Evolutionary conservation across 2,113 vertebrate genomes (phyloP).

Genomic region (Dicaeum eximium): DNA sequence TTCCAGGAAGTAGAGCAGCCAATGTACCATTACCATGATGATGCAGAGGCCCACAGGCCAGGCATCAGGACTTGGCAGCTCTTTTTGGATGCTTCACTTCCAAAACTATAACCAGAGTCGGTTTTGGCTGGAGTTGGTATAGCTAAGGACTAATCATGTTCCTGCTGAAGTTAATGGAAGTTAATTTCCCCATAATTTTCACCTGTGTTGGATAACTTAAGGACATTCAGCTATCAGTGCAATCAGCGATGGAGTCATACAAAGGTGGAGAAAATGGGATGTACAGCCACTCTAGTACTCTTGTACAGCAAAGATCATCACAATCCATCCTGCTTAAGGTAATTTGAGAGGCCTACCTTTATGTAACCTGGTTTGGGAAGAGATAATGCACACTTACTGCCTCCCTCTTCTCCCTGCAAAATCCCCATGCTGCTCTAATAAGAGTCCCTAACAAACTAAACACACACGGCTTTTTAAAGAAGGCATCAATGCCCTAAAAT

Average conservation of each 20-base stretch:
- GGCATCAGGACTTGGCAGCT: neutral
- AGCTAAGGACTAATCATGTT: neutral
- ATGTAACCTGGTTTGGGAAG: neutral
- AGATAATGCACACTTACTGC: neutral
- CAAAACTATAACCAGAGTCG: neutral
- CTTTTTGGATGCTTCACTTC: neutral
- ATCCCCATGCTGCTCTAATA: neutral
- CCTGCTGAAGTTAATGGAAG: neutral
- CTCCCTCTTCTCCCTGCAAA: neutral
- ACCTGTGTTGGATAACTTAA: neutral
- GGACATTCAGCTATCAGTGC: neutral
- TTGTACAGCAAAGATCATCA: neutral
- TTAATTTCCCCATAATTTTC: neutral
- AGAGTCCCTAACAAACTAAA: neutral
- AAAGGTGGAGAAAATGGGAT: neutral
- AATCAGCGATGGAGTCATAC: neutral
- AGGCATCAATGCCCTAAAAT: constrained; percentile 14
- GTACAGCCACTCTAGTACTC: neutral
- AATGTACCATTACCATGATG: neutral
- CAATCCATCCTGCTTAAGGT: neutral
- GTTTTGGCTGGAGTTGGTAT: neutral
- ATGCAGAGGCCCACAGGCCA: neutral
- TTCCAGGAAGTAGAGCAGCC: neutral
- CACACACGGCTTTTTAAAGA: neutral
- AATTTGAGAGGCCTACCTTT: neutral